These are phyloP conservation scores for Phyllotis vaccarum DNA, from an alignment of 2,797 vertebrate species.

Conservation along the genomic window DNA sequence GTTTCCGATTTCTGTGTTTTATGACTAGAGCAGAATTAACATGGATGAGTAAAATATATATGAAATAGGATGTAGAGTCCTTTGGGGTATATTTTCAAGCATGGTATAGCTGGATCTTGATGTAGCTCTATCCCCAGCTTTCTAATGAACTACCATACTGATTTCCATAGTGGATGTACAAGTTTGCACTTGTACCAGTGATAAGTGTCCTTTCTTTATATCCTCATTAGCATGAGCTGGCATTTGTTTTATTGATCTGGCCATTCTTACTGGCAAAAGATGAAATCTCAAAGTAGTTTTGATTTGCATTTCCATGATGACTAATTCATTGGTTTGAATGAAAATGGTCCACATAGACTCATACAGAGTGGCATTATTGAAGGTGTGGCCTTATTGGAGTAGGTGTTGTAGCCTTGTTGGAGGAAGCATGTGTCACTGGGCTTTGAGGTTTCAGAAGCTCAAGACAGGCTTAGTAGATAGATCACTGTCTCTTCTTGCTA, in stretches of 20 bases:
- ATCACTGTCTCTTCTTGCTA: background rate
- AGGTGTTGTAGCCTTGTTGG: too few species aligned
- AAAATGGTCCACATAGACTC: background rate
- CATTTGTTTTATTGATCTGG: background rate
- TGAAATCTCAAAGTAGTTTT: background rate
- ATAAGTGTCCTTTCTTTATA: background rate
- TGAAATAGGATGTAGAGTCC: background rate
- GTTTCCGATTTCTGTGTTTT: background rate
- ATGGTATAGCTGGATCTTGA: background rate
- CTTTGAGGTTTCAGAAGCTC: background rate
- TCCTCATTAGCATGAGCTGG: background rate
- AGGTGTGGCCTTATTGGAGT: background rate
- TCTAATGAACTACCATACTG: background rate
- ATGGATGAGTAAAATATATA: background rate
- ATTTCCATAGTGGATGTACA: background rate
- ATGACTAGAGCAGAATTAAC: background rate
- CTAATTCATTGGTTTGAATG: background rate
- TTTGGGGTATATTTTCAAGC: background rate
- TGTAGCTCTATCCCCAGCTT: background rate
- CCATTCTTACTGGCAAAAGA: background rate
- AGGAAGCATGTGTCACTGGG: background rate
- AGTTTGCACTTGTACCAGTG: background rate
- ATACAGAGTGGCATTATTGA: background rate
- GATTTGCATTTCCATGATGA: background rate
- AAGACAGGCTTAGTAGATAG: background rate